Base-by-base conservation (phyloP, 2,113 vertebrate species). In the Corythoichthys intestinalis region DNA sequence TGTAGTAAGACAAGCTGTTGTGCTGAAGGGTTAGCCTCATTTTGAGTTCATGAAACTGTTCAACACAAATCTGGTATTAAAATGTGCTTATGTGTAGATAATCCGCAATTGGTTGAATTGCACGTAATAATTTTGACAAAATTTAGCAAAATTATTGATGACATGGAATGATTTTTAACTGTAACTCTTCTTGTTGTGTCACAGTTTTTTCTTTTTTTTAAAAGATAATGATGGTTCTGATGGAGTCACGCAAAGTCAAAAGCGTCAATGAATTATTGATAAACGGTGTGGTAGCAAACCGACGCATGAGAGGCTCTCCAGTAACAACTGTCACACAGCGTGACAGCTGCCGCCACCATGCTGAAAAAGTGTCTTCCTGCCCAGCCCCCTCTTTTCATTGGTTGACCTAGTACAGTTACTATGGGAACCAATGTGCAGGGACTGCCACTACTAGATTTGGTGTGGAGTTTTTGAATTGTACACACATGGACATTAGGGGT, bases 341-440 rank as follows among this genome's bases (percentile, higher is more conserved):
- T 75, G 73, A 83, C 75, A 78, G 50, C 52, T 57, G n/a, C 48
- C 44, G 28, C 65, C 56, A 71, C 66, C 67, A 37, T 35, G 61
- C 65, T 57, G 41, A 79, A 73, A 78, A 17, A 79, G 75, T 75
- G 72, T 75, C 75, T 73, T 71, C 73, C 77, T 79, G 85, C 87
- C 85, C 90, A 82, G 85, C 90, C 89, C 90, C 83, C 85, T 83
- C 67, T 80, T 90, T 88, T 89, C 78, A 93, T 92, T 93, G 92
- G 91, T 81, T 92, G 91, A 93, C 91, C 92, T 92, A 92, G 79
- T 92, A 85, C 76, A 85, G 92, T 93, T 91, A 83, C 91, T 82
- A 92, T 92, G 91, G 91, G 84, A 88, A 92, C 87, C 34, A 64
- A 74, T 80, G 83, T 82, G 62, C 84, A 84, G 85, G 88, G 85